Percentiles rank a stretch among this genome's conserved stretches.
These are phyloP conservation scores for Miltochrista miniata DNA, from an alignment of 2,888 invertebrate species.

Conservation along the genomic window DNA sequence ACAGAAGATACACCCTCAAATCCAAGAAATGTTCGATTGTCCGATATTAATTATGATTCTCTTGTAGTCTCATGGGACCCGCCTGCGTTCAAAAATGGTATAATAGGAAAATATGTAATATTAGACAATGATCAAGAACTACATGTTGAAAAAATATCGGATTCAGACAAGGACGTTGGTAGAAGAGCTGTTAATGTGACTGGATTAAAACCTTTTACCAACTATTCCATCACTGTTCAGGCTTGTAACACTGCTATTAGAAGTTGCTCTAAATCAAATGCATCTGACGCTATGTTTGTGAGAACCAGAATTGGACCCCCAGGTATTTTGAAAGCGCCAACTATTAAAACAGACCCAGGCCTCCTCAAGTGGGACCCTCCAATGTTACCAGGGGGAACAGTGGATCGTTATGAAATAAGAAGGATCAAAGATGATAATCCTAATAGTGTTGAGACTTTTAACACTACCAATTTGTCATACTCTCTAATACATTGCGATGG, in stretches of 20 bases:
- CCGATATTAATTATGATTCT: constrained; percentile 85
- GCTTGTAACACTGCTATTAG: constrained; percentile 87
- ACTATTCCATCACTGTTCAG: constrained; percentile 87
- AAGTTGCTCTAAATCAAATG: constrained; percentile 82
- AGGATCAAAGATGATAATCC: constrained; percentile 58
- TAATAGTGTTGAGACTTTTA: constrained; percentile 45
- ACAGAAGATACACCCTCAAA: constrained; percentile 86
- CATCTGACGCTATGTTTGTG: constrained; percentile 75
- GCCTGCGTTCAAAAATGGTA: constrained; percentile 89
- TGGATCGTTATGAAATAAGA: constrained; percentile 84
- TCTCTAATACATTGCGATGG: constrained; percentile 61
- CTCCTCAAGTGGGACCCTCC: constrained; percentile 80
- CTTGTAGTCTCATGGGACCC: constrained; percentile 87
- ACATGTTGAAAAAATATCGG: constrained; percentile 48
- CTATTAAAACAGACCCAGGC: constrained; percentile 53
- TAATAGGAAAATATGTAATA: constrained; percentile 87
- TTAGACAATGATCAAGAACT: constrained; percentile 66
- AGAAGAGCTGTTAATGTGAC: constrained; percentile 54
- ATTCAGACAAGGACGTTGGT: constrained; percentile 46
- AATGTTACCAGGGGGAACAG: constrained; percentile 73
- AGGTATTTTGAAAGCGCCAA: constrained; percentile 62
- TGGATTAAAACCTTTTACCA: constrained; percentile 83
- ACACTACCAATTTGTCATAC: constrained; percentile 53
- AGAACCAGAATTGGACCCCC: constrained; percentile 86
- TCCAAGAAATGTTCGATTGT: constrained; percentile 84